Base-by-base conservation (phyloP, 1,140 invertebrate species). In the Stenopsyche tienmushanensis region DNA sequence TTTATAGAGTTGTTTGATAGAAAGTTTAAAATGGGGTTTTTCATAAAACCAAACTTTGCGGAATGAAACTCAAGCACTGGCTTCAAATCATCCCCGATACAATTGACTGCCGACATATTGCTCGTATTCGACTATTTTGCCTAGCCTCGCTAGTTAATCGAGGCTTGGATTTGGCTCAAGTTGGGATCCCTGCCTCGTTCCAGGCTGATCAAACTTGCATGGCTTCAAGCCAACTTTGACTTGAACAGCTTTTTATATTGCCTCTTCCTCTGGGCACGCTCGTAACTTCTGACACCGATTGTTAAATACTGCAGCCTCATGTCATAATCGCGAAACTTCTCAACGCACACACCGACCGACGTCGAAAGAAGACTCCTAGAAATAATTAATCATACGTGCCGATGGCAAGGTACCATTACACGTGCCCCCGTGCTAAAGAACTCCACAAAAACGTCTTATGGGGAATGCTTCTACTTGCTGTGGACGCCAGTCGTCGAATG, bases 321-420 rank as follows among this genome's bases (percentile, higher is more conserved):
- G 55, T 58, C 55, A 54, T 54, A 25, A 54, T 54, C 18, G 15
- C 7, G 39, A 42, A 58, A 58, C 39, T 58, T 58, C 44, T 21
- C n/a, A 58, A 24, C 52, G 47, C 20, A 18, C 13, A 15, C 10
- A 10, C n/a, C 41, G 23, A 50, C 18, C 13, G 21, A 50, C 18
- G 47, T 18, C 23, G 5, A 3, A 10, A 23, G 15, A 17, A 52
- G 23, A 18, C 23, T 26, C 18, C 13, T 24, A 24, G 23, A 20
- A 24, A 10, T 34, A 34, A 54, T 54, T 54, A 54, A 54, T 54
- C 52, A 34, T 50, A 10, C 18, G n/a, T 23, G 5, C 29, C 13
- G 29, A 34, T n/a, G n/a, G n/a, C n/a, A n/a, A n/a, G n/a, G n/a
- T n/a, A n/a, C n/a, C n/a, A n/a, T n/a, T n/a, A n/a, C n/a, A n/a